Percentiles rank a stretch among this genome's conserved stretches.
phyloP scores from a whole-genome alignment of 2,888 invertebrate species.

The Colletes collaris region DNA sequence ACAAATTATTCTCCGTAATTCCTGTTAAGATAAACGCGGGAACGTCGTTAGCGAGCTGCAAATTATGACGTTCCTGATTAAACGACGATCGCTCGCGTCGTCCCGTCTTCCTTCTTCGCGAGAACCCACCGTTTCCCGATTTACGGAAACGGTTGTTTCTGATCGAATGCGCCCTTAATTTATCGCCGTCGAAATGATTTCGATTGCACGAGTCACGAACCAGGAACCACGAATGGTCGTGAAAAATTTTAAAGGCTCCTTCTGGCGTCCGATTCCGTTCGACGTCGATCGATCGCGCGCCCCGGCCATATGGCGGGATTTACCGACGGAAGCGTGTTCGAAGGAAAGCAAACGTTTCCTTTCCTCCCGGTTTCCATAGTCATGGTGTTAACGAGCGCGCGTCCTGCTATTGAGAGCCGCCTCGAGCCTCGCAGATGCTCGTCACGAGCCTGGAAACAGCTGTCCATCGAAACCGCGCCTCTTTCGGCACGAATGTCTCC shows the following conservation, averaged over 20 bases:
- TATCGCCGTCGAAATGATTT: no score
- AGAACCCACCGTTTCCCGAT: no score
- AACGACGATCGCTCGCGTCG: background rate
- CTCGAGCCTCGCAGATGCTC: slow-evolving; percentile 37
- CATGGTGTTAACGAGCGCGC: slow-evolving; percentile 40
- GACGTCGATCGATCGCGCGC: slow-evolving; percentile 8
- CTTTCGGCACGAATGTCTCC: slow-evolving; percentile 19
- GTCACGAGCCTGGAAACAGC: slow-evolving; percentile 50
- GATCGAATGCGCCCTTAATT: no score
- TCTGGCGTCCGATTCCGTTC: no score
- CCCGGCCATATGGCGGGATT: slow-evolving; percentile 15
- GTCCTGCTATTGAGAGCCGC: slow-evolving; percentile 44
- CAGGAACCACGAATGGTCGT: background rate
- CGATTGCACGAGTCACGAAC: background rate
- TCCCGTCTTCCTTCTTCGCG: background rate
- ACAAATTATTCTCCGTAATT: slow-evolving; percentile 22
- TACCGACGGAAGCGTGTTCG: slow-evolving; percentile 27
- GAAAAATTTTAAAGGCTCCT: background rate
- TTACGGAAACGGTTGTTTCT: no score
- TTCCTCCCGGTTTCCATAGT: slow-evolving; percentile 4
- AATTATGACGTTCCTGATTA: background rate
- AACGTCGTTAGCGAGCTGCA: background rate
- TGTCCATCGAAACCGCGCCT: slow-evolving; percentile 54
- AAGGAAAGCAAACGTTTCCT: slow-evolving; percentile 29
- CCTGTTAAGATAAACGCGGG: slow-evolving; percentile 10